Base-by-base conservation (phyloP, 1,140 invertebrate genomes). In the Yoshiicerus persimilis region DNA sequence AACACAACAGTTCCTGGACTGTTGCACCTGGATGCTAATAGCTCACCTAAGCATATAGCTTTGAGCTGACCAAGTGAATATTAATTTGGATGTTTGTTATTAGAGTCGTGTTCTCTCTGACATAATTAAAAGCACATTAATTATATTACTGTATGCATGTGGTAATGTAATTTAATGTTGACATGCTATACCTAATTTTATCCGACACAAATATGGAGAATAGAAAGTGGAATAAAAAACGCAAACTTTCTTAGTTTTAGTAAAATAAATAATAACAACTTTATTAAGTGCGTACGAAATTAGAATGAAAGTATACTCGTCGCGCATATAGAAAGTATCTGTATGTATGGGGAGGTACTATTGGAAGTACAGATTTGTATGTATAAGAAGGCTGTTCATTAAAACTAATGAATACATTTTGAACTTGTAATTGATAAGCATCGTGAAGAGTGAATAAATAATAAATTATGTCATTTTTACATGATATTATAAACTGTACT, bases 241-340 rank as follows among this genome's bases (percentile, higher is more conserved):
- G 4, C 4, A 41, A 20, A 20, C 9, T 13, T 11, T 2, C 1
- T 20, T 56, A 56, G 8, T 16, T 56, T 56, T 56, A 56, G 47
- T 56, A 70, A 66, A 70, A 70, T 70, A 70, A 70, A 70, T 70
- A 70, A 70, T 70, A 70, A 70, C 66, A 70, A 70, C 66, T 70
- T 70, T 70, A 70, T 70, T 70, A 70, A 70, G 5, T 70, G 13
- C 27, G 23, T 25, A 30, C 10, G 25, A 70, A 70, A 30, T 30
- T 70, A 30, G 25, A 32, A 13, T 70, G 25, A 6, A 66, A 13
- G 66, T 30, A 56, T 70, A 30, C 66, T 30, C 66, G 30, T 70
- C 66, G 16, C 41, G 13, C 11, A 70, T 27, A 11, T 70, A 4
- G 0, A 27, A 56, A 39, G 38, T 39, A 2, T 39, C 20, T 56